These are phyloP conservation scores for Turnix velox DNA, from an alignment of 2,113 vertebrate species.

Conservation along the genomic window DNA sequence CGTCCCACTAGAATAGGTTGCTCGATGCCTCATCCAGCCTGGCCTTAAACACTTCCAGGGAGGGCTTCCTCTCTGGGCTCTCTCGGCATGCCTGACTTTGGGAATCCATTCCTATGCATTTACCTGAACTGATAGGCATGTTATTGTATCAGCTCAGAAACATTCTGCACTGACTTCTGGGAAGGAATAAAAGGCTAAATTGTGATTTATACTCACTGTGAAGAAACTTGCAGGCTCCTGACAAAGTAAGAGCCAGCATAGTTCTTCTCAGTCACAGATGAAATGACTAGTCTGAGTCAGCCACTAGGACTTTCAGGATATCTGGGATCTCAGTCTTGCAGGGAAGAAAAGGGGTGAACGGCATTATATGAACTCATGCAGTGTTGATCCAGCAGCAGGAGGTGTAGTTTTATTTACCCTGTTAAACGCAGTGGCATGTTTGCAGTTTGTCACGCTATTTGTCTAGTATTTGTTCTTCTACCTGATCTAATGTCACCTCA, in stretches of 20 bases:
- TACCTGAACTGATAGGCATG: neutral
- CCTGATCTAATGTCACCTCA: neutral
- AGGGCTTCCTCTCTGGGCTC: too few species aligned
- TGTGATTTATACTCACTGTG: neutral
- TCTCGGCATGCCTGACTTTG: neutral
- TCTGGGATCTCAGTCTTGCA: neutral
- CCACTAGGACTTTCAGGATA: neutral
- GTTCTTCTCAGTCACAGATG: neutral
- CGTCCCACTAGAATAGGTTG: too few species aligned
- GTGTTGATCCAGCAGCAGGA: neutral
- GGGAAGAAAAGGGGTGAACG: neutral
- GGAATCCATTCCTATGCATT: neutral
- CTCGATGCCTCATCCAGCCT: too few species aligned
- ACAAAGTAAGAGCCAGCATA: neutral
- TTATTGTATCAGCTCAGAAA: neutral
- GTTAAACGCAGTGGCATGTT: neutral
- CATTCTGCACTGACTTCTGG: neutral
- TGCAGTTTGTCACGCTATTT: neutral
- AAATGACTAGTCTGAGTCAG: neutral
- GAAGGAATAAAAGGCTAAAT: neutral
- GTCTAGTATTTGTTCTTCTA: neutral
- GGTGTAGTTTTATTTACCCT: neutral
- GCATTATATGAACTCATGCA: neutral
- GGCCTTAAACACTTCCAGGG: too few species aligned
- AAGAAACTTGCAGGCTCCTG: neutral